Evolutionary conservation across 2,797 vertebrate species (phyloP).

Genomic region (Manis crassicaudata): DNA sequence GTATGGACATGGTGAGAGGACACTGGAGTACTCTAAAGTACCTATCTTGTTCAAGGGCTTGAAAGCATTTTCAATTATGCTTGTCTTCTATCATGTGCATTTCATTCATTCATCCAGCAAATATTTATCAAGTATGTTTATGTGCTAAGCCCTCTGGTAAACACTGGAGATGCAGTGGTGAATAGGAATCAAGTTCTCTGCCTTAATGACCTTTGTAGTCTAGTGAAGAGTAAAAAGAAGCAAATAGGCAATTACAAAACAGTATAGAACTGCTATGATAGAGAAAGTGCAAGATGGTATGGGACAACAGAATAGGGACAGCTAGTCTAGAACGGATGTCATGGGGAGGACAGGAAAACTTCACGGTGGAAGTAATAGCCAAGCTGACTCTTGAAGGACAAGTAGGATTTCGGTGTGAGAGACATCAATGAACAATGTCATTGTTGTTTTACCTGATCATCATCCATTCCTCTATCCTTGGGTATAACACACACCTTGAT

Average conservation of each 20-base stretch:
- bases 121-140: slow-evolving; percentile 33
- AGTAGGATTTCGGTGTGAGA: neutral
- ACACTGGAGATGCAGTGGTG: neutral
- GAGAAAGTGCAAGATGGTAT: neutral
- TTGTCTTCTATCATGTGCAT: neutral
- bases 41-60: neutral
- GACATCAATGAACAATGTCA: too few relatives aligned
- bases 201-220: neutral
- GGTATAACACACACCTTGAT: neutral
- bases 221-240: neutral
- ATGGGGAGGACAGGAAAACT: neutral
- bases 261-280: neutral
- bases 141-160: neutral
- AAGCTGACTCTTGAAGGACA: neutral
- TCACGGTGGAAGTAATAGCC: neutral
- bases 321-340: neutral
- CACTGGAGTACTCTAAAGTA: neutral
- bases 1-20: neutral
- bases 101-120: neutral
- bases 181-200: neutral
- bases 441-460: neutral
- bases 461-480: neutral
- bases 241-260: neutral
- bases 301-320: neutral
- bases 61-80: slow-evolving; percentile 17